A percentile compares a stretch with the other conserved stretches of the same genome.
Conservation (phyloP, 2,888 invertebrate species). For the Myopa testacea region DNA sequence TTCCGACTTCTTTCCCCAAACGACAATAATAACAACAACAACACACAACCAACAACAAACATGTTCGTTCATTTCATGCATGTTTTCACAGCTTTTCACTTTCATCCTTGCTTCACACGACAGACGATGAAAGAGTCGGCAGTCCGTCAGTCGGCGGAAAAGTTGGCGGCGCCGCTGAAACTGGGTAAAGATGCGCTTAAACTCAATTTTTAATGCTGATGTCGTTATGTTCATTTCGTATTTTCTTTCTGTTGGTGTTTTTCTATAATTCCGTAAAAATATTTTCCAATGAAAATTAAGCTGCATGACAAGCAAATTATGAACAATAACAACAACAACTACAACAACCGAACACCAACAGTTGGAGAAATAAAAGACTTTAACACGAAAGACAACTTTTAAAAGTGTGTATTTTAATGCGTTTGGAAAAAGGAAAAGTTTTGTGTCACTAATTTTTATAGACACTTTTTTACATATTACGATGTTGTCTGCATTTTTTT, state of each 20-base stretch:
- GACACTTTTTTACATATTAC: not conserved
- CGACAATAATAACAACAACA: no score
- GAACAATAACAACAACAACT: conserved; percentile 16
- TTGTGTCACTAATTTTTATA: not conserved
- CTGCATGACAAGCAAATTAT: conserved; percentile 20
- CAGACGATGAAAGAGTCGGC: not conserved
- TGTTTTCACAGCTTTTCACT: conserved; percentile 11
- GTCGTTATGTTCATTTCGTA: no score
- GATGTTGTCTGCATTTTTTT: not conserved
- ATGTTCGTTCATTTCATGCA: no score
- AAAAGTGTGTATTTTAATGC: not conserved
- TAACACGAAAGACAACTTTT: not conserved
- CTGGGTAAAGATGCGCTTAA: conserved; percentile 37
- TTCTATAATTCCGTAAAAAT: not conserved
- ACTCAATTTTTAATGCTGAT: conserved; percentile 14
- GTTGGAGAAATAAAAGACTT: not conserved
- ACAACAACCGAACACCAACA: not conserved
- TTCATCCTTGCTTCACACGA: not conserved
- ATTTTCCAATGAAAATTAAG: conserved; percentile 8
- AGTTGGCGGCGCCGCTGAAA: not conserved
- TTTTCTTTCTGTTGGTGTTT: not conserved
- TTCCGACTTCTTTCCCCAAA: no score
- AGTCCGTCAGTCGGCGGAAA: not conserved
- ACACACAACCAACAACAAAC: no score
- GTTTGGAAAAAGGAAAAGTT: conserved; percentile 4